Percentiles rank a stretch among this genome's conserved stretches.
phyloP scores from a whole-genome alignment of 2,113 vertebrate species.

The Myotis brandtii region DNA sequence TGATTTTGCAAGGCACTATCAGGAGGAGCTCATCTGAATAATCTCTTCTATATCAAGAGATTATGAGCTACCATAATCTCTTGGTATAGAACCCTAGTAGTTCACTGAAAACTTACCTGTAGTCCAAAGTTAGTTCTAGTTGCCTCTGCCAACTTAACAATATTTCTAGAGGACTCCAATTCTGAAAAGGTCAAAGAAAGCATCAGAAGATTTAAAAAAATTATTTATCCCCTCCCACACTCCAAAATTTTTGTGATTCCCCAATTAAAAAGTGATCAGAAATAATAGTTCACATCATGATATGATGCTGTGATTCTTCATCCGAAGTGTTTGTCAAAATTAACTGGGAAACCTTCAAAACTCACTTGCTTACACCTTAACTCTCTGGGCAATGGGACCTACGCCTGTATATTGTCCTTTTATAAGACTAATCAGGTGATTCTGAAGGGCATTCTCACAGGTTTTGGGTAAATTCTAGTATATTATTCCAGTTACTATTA shows the following conservation, averaged over 20 bases:
- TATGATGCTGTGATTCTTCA: not conserved
- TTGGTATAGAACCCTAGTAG: not conserved
- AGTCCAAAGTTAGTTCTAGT: constrained; percentile 92
- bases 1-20: not conserved
- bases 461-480: not conserved
- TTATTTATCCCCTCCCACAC: not conserved
- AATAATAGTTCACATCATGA: not conserved
- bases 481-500: not conserved
- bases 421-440: not conserved
- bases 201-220: constrained; percentile 37
- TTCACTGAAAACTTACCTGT: constrained; percentile 88
- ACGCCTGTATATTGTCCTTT: not conserved
- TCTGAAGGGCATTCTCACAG: not conserved
- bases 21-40: not conserved
- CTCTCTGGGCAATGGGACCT: not conserved
- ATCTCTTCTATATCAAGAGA: not conserved
- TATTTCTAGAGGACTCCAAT: constrained; percentile 94
- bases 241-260: constrained; percentile 47
- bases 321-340: not conserved
- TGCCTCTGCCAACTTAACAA: constrained; percentile 96
- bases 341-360: constrained; percentile 30
- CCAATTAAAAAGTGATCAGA: constrained; percentile 16
- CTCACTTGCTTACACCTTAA: not conserved
- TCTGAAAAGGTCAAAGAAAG: constrained; percentile 86
- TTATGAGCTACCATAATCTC: not conserved